A percentile compares a stretch with the other conserved stretches of the same genome.
phyloP scores from a whole-genome alignment of 2,797 vertebrate genomes.

The Paedocypris micromegethes region DNA sequence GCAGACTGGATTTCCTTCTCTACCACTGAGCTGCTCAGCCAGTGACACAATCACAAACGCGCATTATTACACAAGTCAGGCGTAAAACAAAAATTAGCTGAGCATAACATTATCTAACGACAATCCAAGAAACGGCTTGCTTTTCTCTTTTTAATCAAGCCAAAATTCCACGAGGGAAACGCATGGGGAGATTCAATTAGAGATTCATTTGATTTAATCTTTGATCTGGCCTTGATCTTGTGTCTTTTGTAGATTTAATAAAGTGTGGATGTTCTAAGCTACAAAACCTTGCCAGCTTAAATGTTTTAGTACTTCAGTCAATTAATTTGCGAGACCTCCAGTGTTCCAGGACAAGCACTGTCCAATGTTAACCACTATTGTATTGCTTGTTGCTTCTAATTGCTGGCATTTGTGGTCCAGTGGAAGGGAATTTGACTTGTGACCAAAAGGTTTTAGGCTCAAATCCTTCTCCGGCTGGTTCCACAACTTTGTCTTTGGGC shows the following conservation, averaged over 20 bases:
- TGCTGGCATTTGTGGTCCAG: no score
- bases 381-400: no score
- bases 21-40: slow-evolving; percentile 41
- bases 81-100: neutral
- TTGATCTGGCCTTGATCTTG: slow-evolving; percentile 37
- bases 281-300: slow-evolving; percentile 16
- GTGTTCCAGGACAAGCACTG: neutral
- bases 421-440: no score
- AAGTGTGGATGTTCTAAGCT: slow-evolving; percentile 33
- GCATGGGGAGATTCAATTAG: slow-evolving; percentile 39
- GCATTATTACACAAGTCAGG: slow-evolving; percentile 9
- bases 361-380: no score
- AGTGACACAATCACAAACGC: slow-evolving; percentile 26
- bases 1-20: slow-evolving; percentile 61
- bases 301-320: slow-evolving; percentile 24
- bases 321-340: slow-evolving; percentile 27
- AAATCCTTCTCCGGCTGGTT: no score
- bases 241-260: slow-evolving; percentile 37
- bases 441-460: no score
- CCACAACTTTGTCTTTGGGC: no score
- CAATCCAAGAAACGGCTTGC: neutral
- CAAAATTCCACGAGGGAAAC: slow-evolving; percentile 12
- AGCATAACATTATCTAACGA: neutral
- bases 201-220: slow-evolving; percentile 29
- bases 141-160: slow-evolving; percentile 15